Evolutionary conservation across 23 tunicate species (phyloP).

Genomic region (Corella eumyota): DNA sequence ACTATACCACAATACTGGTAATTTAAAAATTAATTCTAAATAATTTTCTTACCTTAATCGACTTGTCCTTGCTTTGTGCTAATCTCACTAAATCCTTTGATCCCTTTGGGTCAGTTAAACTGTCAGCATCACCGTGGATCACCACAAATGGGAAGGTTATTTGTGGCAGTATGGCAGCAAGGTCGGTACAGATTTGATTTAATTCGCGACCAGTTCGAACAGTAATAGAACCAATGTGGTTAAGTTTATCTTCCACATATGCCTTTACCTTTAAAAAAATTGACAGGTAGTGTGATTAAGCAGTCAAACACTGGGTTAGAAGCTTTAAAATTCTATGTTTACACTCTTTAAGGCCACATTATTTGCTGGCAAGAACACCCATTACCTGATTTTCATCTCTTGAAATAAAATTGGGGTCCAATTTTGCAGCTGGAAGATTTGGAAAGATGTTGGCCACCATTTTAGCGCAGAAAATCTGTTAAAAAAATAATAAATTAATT

Average conservation of each 20-base stretch:
- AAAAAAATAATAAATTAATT: not conserved
- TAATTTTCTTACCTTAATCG: slow-evolving; percentile 37
- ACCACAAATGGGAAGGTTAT: slow-evolving; percentile 49
- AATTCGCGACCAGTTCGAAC: slow-evolving; percentile 33
- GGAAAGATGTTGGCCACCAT: too few relatives aligned
- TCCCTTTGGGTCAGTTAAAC: slow-evolving; percentile 30
- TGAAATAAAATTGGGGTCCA: too few relatives aligned
- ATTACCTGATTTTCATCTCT: too few relatives aligned
- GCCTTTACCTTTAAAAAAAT: slow-evolving; percentile 23
- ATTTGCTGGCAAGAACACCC: too few relatives aligned
- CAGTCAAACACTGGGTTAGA: too few relatives aligned
- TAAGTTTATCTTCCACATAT: slow-evolving; percentile 54
- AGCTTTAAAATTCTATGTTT: too few relatives aligned
- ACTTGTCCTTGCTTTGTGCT: slow-evolving; percentile 56
- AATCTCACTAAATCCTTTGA: slow-evolving; percentile 26
- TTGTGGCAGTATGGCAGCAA: slow-evolving; percentile 3
- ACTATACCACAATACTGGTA: too few relatives aligned
- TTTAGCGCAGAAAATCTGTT: too few relatives aligned
- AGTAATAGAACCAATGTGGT: slow-evolving; percentile 14
- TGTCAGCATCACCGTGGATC: slow-evolving; percentile 59
- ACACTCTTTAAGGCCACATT: too few relatives aligned
- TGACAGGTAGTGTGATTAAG: not conserved
- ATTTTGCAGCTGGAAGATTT: too few relatives aligned
- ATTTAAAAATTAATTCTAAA: too few relatives aligned
- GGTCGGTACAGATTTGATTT: slow-evolving; percentile 2